Percentiles rank a stretch among this genome's conserved stretches.
Conservation (phyloP, 2,797 vertebrate genomes). For the Syncerus caffer region DNA sequence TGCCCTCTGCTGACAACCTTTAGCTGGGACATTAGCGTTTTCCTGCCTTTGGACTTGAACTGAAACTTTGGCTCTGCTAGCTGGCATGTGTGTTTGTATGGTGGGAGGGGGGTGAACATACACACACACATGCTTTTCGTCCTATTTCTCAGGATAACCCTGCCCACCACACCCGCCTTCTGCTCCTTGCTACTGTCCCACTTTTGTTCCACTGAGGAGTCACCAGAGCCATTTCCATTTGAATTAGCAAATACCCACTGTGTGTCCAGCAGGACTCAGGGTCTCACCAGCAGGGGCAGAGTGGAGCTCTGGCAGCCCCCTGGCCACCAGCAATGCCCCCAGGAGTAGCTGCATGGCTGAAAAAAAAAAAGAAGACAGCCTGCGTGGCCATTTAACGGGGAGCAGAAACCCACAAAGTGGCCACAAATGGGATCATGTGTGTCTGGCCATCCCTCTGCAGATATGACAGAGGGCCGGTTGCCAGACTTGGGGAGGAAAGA, state of each 20-base stretch:
- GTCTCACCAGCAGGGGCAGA: too few relatives aligned
- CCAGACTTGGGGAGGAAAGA: not conserved
- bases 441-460: fast-evolving
- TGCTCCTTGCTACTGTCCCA: not conserved
- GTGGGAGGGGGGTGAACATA: not conserved
- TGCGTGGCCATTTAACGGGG: fast-evolving
- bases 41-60: not conserved
- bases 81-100: not conserved
- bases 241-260: not conserved
- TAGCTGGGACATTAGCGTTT: not conserved
- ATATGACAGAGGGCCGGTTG: not conserved
- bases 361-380: not conserved
- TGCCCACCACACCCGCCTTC: not conserved
- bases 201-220: too few relatives aligned
- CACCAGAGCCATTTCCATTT: not conserved
- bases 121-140: not conserved
- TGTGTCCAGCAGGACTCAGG: not conserved
- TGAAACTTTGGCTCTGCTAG: not conserved
- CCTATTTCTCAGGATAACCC: not conserved
- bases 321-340: not conserved
- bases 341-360: not conserved
- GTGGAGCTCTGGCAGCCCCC: not conserved
- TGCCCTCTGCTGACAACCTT: not conserved
- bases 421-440: fast-evolving
- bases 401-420: not conserved